Percentiles rank a stretch among this genome's conserved stretches.
Conservation (phyloP, 2,888 invertebrate genomes). For the Mesorhabditis spiculigera region DNA sequence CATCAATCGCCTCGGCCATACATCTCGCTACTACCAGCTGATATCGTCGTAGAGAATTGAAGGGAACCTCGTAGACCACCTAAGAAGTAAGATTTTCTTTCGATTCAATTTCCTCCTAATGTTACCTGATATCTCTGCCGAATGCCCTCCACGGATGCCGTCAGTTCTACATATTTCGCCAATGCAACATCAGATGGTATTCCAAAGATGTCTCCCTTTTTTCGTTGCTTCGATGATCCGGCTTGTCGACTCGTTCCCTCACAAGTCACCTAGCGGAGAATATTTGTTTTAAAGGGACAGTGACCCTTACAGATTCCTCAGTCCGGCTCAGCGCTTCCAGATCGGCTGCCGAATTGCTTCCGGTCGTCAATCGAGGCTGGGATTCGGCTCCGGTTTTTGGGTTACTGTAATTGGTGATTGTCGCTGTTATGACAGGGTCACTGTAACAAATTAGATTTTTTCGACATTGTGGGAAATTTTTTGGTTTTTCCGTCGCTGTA, state of each 20-base stretch:
- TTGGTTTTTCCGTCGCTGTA: too few relatives aligned
- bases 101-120: too few relatives aligned
- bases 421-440: too few relatives aligned
- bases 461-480: too few relatives aligned
- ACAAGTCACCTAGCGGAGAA: too few relatives aligned
- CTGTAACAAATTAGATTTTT: too few relatives aligned
- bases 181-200: conserved; percentile 52
- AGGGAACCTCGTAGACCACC: conserved; percentile 51
- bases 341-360: conserved; percentile 11
- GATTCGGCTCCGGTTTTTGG: conserved; percentile 46
- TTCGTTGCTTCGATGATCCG: not conserved
- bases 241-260: too few relatives aligned
- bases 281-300: too few relatives aligned
- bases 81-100: too few relatives aligned
- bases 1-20: conserved; percentile 25
- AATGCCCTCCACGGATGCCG: conserved; percentile 50
- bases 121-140: conserved; percentile 48
- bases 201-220: conserved; percentile 40
- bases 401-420: too few relatives aligned
- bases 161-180: conserved; percentile 50
- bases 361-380: conserved; percentile 27
- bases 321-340: not conserved
- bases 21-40: conserved; percentile 50
- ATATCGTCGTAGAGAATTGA: conserved; percentile 54
- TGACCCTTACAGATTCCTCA: not conserved